Evolutionary conservation across 1,140 invertebrate species (phyloP).

Genomic region (Choristoneura fumiferana): DNA sequence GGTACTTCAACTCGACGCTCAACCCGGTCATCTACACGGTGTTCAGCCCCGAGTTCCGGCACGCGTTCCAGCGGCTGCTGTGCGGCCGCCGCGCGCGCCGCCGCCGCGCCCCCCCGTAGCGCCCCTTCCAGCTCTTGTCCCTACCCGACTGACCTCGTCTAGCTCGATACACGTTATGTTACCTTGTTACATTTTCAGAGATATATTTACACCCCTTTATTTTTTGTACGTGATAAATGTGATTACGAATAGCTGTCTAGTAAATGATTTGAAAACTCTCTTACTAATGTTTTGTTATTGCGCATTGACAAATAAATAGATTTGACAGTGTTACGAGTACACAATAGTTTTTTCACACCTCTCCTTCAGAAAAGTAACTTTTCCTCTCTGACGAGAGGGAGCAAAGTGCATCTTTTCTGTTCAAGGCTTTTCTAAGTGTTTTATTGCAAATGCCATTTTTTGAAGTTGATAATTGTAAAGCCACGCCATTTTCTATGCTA

Average conservation of each 20-base stretch:
- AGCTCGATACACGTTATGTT: constrained; percentile 66
- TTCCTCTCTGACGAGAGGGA: too few species aligned
- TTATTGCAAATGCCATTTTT: too few species aligned
- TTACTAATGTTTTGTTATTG: constrained; percentile 45
- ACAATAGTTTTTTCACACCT: not conserved
- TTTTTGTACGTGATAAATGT: constrained; percentile 75
- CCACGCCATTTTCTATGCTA: too few species aligned
- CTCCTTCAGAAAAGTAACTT: too few species aligned
- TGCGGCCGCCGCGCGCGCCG: constrained; percentile 80
- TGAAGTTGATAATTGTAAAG: too few species aligned
- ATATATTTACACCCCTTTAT: constrained; percentile 77
- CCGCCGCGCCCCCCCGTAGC: constrained; percentile 66
- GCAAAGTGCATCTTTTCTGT: too few species aligned
- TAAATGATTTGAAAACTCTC: constrained; percentile 60
- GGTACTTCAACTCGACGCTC: constrained; percentile 93
- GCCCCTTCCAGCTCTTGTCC: constrained; percentile 29
- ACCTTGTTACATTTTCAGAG: constrained; percentile 77
- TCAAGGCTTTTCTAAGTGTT: too few species aligned
- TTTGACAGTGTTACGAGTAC: not conserved
- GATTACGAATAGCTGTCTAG: constrained; percentile 65
- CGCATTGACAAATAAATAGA: not conserved
- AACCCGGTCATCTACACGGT: constrained; percentile 95
- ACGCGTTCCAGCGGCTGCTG: constrained; percentile 91
- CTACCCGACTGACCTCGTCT: constrained; percentile 66
- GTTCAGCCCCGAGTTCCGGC: constrained; percentile 92